Evolutionary conservation across 2,113 vertebrate species (phyloP), one percentile per base, ranked within the genome.

Genomic region (Nymphicus hollandicus): DNA sequence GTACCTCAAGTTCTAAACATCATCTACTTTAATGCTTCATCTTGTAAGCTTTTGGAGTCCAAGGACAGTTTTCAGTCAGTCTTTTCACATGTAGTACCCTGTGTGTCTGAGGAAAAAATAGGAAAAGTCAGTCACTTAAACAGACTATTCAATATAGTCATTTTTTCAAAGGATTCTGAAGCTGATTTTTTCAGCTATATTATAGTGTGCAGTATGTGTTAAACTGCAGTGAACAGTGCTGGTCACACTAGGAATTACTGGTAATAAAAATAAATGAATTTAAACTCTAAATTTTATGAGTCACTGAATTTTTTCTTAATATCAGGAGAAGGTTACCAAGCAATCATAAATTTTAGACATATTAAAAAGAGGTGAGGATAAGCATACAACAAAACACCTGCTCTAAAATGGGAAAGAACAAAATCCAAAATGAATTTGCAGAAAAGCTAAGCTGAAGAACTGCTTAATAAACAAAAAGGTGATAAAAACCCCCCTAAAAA

Each of bases 141-240:
- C 69, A 79, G 56, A 39, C 17, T 6, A 2, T 95, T 94, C 78
- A 95, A 27, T 63, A 41, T 71, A 71, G 87, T 66, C 89, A 73
- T 95, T 92, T 95, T 65, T 81, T 94, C 58, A 79, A 47, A 71
- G 81, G 46, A 82, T 86, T n/a, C 49, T 44, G 66, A 46, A 88
- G 61, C 33, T 58, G 39, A 9, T 76, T 94, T 25, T 86, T 71
- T 73, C 65, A 90, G 76, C 64, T 84, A 1, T 64, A 61, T 91
- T 91, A 60, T 88, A 95, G 43, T 89, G 91, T 94, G 91, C 92
- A 93, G 50, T 29, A 19, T 65, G 90, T 95, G 94, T 94, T 93
- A 96, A 96, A 96, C 94, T 96, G 84, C 46, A 56, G 53, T 52
- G 88, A 82, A 88, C 95, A 91, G 70, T 84, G 91, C 84, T 78